These are phyloP conservation scores for Selenia dentaria DNA, from an alignment of 2,888 invertebrate genomes.

Conservation along the genomic window DNA sequence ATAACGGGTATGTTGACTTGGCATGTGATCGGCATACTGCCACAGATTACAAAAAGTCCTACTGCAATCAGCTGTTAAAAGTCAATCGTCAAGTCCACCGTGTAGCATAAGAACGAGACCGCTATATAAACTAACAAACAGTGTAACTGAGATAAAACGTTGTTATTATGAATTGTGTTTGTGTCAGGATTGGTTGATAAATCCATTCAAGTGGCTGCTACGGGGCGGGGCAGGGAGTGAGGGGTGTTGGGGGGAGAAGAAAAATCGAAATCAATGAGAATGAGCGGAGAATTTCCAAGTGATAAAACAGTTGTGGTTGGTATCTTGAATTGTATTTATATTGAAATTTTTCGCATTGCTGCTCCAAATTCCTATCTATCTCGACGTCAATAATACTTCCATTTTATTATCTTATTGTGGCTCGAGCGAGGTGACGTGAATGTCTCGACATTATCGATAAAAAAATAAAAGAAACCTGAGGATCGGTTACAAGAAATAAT, in stretches of 20 bases:
- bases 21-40: too few relatives aligned
- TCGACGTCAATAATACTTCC: slow-evolving; percentile 23
- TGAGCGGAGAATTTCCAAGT: slow-evolving; percentile 23
- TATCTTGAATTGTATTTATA: slow-evolving; percentile 3
- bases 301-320: slow-evolving; percentile 7
- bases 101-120: too few relatives aligned
- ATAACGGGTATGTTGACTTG: too few relatives aligned
- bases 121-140: too few relatives aligned
- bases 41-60: too few relatives aligned
- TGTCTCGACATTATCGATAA: slow-evolving; percentile 31
- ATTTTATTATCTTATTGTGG: slow-evolving; percentile 8
- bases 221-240: background rate
- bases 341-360: slow-evolving; percentile 29
- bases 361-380: slow-evolving; percentile 28
- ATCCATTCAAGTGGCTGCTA: too few relatives aligned
- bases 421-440: slow-evolving; percentile 22
- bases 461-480: slow-evolving; percentile 7
- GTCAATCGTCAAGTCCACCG: too few relatives aligned
- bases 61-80: too few relatives aligned
- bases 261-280: slow-evolving; percentile 14
- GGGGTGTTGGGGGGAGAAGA: slow-evolving; percentile 6
- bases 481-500: slow-evolving; percentile 56
- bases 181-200: too few relatives aligned
- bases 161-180: too few relatives aligned
- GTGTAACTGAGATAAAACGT: too few relatives aligned